Evolutionary conservation across 64 coral and sea anemone genomes (phyloP).

Genomic region (Acropora yongei): DNA sequence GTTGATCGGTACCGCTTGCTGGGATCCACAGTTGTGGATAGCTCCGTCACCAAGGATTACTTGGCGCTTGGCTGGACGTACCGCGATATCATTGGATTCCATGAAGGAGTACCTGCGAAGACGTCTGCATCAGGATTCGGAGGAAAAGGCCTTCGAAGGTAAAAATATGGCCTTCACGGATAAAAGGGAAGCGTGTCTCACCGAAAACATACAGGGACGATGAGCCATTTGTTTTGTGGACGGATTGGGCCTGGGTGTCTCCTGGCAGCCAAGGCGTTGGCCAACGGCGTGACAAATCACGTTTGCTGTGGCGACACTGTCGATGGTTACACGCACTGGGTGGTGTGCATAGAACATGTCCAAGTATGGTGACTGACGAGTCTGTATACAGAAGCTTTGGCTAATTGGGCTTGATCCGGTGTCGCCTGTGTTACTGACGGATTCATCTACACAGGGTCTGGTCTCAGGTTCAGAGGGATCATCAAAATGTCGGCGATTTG

Average conservation of each 20-base stretch:
- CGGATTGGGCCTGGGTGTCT: neutral
- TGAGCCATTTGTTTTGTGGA: neutral
- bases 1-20: neutral
- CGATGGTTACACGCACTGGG: neutral
- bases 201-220: neutral
- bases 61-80: neutral
- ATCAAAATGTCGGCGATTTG: conserved; percentile 41
- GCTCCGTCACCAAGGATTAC: neutral
- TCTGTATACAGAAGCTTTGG: neutral
- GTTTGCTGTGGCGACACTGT: neutral
- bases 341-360: neutral
- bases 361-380: neutral
- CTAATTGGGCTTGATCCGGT: neutral
- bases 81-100: neutral
- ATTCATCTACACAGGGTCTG: too few relatives aligned
- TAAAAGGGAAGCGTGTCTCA: neutral
- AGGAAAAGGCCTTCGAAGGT: neutral
- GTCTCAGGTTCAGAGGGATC: too few relatives aligned
- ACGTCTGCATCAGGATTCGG: neutral
- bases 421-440: too few relatives aligned
- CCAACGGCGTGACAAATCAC: neutral
- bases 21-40: neutral
- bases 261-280: neutral
- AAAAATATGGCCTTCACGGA: neutral
- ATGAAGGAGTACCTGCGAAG: neutral